These are phyloP conservation scores for Microcebus griseorufus DNA, from an alignment of 2,113 vertebrate species.

Conservation along the genomic window DNA sequence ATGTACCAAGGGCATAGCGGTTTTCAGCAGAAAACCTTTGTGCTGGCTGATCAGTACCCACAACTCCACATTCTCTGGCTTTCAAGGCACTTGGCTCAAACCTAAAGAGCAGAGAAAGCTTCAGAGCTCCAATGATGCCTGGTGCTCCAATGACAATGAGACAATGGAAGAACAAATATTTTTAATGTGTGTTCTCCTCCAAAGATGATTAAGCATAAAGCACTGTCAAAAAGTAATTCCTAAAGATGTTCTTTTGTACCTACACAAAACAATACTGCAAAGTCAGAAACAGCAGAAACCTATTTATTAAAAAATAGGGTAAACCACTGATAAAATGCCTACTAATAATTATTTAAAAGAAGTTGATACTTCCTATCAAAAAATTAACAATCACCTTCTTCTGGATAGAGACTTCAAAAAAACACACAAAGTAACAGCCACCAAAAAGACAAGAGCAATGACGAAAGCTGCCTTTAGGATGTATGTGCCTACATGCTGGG, in stretches of 20 bases:
- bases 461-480: not conserved
- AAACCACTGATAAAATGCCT: not conserved
- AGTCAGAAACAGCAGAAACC: not conserved
- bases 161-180: not conserved
- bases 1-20: not conserved
- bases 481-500: not conserved
- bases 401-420: no score
- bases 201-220: constrained; percentile 39
- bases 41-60: not conserved
- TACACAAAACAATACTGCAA: not conserved
- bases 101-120: not conserved
- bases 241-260: not conserved
- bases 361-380: not conserved
- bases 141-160: not conserved
- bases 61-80: not conserved
- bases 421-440: not conserved
- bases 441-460: not conserved
- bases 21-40: not conserved
- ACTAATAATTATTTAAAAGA: not conserved
- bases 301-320: not conserved
- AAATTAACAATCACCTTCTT: not conserved
- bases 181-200: constrained; percentile 1
- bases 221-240: constrained; percentile 31
- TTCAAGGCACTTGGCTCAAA: not conserved
- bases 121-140: not conserved